phyloP scores from a whole-genome alignment of 2,113 vertebrate species.

The Mirounga angustirostris region DNA sequence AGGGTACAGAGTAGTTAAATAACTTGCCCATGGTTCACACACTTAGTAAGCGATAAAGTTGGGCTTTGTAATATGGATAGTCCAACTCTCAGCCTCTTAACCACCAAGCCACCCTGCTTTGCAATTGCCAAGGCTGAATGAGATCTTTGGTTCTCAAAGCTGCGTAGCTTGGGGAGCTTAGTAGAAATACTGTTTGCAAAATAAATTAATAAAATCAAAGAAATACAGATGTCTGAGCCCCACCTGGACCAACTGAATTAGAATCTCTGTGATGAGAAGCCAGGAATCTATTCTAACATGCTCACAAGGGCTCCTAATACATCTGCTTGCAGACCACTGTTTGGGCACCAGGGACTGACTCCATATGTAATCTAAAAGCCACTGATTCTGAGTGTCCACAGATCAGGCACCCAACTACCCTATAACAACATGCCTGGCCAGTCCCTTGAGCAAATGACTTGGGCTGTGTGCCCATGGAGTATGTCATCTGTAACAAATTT shows the following conservation, averaged over 20 bases:
- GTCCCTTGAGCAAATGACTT: background rate
- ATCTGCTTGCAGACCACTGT: background rate
- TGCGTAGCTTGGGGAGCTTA: background rate
- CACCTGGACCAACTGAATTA: background rate
- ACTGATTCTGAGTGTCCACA: background rate
- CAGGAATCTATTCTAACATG: background rate
- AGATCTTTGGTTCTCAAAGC: background rate
- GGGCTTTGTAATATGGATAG: background rate
- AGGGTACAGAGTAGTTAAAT: background rate
- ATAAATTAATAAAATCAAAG: background rate
- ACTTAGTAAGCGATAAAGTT: background rate
- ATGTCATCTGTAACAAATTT: background rate
- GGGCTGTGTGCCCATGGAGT: background rate
- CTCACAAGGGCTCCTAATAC: background rate
- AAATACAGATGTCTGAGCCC: slow-evolving; percentile 13
- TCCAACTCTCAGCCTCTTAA: background rate
- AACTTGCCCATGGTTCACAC: background rate
- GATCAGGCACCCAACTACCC: background rate
- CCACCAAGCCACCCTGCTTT: slow-evolving; percentile 22
- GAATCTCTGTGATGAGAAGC: background rate
- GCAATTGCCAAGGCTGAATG: background rate
- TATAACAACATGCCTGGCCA: background rate
- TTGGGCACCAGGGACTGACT: background rate
- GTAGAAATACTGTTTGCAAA: background rate
- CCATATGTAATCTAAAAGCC: background rate